Percentiles rank a stretch among this genome's conserved stretches.
Evolutionary conservation across 2,888 invertebrate species (phyloP).

Genomic region (Tubiluchus corallicola): DNA sequence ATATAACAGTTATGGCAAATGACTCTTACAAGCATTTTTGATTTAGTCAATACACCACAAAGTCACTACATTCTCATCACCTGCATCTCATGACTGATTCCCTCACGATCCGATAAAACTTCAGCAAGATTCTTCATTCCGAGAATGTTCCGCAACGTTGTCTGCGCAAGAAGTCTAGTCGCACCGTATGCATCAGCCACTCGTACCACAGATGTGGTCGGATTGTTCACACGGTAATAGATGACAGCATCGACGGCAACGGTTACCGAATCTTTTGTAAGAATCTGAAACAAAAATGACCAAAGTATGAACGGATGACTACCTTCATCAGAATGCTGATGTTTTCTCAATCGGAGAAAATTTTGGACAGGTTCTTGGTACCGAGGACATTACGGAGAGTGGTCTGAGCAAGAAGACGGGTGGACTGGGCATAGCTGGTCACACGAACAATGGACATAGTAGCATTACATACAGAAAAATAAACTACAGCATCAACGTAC

Average conservation of each 20-base stretch:
- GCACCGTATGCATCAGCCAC: slow-evolving; percentile 70
- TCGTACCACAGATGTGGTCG: slow-evolving; percentile 89
- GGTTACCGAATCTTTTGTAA: too few species aligned
- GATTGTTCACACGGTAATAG: slow-evolving; percentile 57
- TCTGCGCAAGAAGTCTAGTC: slow-evolving; percentile 31
- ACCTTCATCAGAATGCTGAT: slow-evolving; percentile 76
- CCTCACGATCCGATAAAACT: slow-evolving; percentile 86
- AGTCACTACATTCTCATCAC: too few species aligned
- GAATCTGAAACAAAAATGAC: slow-evolving; percentile 18
- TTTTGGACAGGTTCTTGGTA: slow-evolving; percentile 83
- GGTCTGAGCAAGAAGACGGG: slow-evolving; percentile 31
- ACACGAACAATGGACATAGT: slow-evolving; percentile 58
- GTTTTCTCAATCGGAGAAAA: slow-evolving; percentile 83
- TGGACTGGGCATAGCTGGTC: slow-evolving; percentile 58
- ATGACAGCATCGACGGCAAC: slow-evolving; percentile 15
- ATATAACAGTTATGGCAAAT: too few species aligned
- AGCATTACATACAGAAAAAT: slow-evolving; percentile 62
- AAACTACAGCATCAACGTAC: slow-evolving; percentile 23
- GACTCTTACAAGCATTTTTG: too few species aligned
- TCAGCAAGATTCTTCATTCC: slow-evolving; percentile 88
- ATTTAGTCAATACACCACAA: too few species aligned
- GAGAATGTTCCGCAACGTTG: slow-evolving; percentile 55
- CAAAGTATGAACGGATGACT: slow-evolving; percentile 15
- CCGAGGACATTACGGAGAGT: slow-evolving; percentile 66
- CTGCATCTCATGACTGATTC: slow-evolving; percentile 80